These are phyloP conservation scores for Calypte anna DNA, from an alignment of 2,113 vertebrate genomes.

Conservation along the genomic window DNA sequence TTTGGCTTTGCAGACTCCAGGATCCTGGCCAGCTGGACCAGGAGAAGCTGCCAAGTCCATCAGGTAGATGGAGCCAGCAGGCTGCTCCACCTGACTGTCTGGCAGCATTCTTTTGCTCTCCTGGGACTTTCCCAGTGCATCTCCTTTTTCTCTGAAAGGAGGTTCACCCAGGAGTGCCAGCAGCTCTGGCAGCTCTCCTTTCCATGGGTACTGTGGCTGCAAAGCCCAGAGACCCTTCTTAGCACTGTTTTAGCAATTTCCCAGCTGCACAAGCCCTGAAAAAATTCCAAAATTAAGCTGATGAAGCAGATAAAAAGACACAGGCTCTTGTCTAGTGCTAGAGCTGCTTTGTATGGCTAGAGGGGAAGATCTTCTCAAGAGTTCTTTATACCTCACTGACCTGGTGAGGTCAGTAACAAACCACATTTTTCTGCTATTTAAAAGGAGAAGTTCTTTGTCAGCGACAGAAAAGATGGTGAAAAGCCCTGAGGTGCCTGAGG, in stretches of 20 bases:
- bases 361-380: not conserved
- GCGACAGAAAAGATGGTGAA: not conserved
- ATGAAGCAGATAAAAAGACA: not conserved
- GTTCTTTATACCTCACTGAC: not conserved
- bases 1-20: slow-evolving; percentile 61
- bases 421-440: not conserved
- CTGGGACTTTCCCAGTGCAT: slow-evolving; percentile 59
- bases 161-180: slow-evolving; percentile 66
- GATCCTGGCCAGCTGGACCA: slow-evolving; percentile 61
- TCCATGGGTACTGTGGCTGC: slow-evolving; percentile 22
- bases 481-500: not conserved
- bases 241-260: not conserved
- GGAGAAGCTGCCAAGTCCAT: slow-evolving; percentile 59
- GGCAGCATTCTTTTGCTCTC: slow-evolving; percentile 73
- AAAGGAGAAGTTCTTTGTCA: not conserved
- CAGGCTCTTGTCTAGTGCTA: not conserved
- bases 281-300: not conserved
- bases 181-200: slow-evolving; percentile 22
- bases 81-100: slow-evolving; percentile 74
- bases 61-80: slow-evolving; percentile 65
- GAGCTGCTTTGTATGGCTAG: not conserved
- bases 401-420: not conserved
- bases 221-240: not conserved
- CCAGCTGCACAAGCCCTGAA: slow-evolving; percentile 6
- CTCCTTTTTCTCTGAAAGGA: slow-evolving; percentile 71